These are phyloP conservation scores for Agapornis canus DNA, from an alignment of 2,797 vertebrate species.

Conservation along the genomic window DNA sequence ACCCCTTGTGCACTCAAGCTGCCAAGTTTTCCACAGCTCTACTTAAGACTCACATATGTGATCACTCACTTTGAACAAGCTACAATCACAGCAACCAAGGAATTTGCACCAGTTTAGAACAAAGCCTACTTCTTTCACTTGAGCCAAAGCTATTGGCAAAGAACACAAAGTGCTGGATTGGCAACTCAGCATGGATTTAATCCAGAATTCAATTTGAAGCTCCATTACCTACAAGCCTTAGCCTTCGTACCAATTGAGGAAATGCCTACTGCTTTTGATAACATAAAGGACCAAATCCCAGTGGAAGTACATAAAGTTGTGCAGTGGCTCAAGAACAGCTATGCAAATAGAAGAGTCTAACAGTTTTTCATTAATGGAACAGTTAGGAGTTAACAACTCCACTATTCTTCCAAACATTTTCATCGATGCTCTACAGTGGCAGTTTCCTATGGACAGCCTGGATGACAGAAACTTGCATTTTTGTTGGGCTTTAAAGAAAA, in stretches of 20 bases:
- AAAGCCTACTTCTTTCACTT: slow-evolving; percentile 57
- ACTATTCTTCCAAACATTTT: neutral
- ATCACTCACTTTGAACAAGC: slow-evolving; percentile 68
- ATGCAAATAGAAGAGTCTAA: slow-evolving; percentile 18
- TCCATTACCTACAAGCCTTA: slow-evolving; percentile 74
- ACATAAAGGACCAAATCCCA: slow-evolving; percentile 45
- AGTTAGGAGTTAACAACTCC: slow-evolving; percentile 11
- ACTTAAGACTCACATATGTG: slow-evolving; percentile 60
- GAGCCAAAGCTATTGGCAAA: slow-evolving; percentile 62
- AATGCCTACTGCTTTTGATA: slow-evolving; percentile 71
- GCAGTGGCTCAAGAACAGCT: slow-evolving; percentile 33
- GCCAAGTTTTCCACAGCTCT: slow-evolving; percentile 70
- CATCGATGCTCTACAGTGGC: slow-evolving; percentile 40
- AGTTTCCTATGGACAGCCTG: slow-evolving; percentile 26
- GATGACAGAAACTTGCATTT: slow-evolving; percentile 28
- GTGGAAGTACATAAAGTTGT: slow-evolving; percentile 37
- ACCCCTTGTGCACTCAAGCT: slow-evolving; percentile 64
- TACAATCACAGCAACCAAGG: slow-evolving; percentile 68
- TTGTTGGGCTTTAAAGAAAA: slow-evolving; percentile 38
- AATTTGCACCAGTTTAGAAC: slow-evolving; percentile 75
- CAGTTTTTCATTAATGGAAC: slow-evolving; percentile 10
- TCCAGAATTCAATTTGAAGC: slow-evolving; percentile 78
- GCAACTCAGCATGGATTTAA: slow-evolving; percentile 70
- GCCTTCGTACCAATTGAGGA: slow-evolving; percentile 63
- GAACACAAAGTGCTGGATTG: slow-evolving; percentile 51